Evolutionary conservation across 2,797 vertebrate species (phyloP), one percentile per base, ranked within the genome.

Genomic region (Amniataba percoides): DNA sequence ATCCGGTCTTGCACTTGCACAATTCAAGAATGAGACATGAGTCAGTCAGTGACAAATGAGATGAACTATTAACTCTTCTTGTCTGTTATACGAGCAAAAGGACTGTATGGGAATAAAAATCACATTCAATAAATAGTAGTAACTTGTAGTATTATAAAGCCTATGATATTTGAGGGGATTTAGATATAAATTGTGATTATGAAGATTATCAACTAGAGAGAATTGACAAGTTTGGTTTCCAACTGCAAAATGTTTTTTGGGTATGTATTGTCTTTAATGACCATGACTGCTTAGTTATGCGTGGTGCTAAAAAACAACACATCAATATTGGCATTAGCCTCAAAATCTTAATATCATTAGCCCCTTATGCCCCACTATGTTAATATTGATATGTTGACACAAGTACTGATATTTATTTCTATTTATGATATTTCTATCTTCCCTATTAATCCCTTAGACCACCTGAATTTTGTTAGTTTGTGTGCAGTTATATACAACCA

Each of bases 21-120:
- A 5, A 53, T 66, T 67, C 67, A 77, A 25, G 40, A 68, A 43
- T 57, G 31, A 55, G 31, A 60, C 55, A 21, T 70, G 21, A 81
- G 40, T 76, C 43, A 57, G 42, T 62, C 43, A 43, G 2, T 75
- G 61, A 49, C 8, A 0, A 8, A 19, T 46, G 18, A 13, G 16
- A 49, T 74, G 3, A 2, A 53, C 15, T 58, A 19, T 55, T 43
- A 42, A 62, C 42, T 53, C 48, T 12, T 69, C 19, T 59, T 2
- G 3, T 7, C n/a, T 68, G 11, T 34, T 74, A 53, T 43, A 45
- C 27, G 19, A 57, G 6, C 15, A 60, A 77, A 71, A 49, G 8
- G 19, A 49, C 21, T 43, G 5, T 36, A 23, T 16, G 27, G 49
- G 18, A 61, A 39, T 52, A 2, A 23, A 46, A 53, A 23, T 53